Percentiles rank a stretch among this genome's conserved stretches.
phyloP scores from a whole-genome alignment of 2,888 invertebrate genomes.

The Osmoderma eremita region DNA sequence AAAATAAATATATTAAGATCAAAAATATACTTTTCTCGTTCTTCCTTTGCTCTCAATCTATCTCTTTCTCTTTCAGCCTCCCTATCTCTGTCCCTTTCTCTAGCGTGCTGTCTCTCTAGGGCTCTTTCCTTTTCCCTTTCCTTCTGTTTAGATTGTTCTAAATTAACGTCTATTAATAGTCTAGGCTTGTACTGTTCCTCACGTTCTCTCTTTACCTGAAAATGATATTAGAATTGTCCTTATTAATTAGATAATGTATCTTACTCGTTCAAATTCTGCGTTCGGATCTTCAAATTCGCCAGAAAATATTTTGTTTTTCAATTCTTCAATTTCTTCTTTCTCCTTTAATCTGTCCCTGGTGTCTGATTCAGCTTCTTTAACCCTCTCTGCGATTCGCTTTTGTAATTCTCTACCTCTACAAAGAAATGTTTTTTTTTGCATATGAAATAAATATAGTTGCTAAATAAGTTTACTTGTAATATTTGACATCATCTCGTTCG shows the following conservation, averaged over 20 bases:
- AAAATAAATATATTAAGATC: conserved; percentile 6
- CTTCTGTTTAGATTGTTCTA: conserved; percentile 70
- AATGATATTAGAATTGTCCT: conserved; percentile 13
- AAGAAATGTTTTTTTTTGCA: conserved; percentile 42
- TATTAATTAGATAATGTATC: conserved; percentile 16
- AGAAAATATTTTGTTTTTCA: conserved; percentile 80
- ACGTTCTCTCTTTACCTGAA: conserved; percentile 65
- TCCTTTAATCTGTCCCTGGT: conserved; percentile 90
- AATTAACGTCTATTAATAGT: conserved; percentile 77
- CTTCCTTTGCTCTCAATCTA: conserved; percentile 60
- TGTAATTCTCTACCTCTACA: conserved; percentile 85
- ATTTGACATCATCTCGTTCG: conserved; percentile 96
- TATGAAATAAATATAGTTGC: conserved; percentile 3
- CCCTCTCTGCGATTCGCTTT: conserved; percentile 89
- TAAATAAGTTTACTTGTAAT: conserved; percentile 78
- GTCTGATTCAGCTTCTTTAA: conserved; percentile 93
- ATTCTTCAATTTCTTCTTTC: conserved; percentile 86
- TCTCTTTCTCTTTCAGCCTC: conserved; percentile 80
- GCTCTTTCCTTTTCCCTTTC: conserved; percentile 69
- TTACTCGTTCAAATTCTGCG: conserved; percentile 73
- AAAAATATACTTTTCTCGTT: conserved; percentile 58
- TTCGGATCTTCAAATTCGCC: conserved; percentile 73
- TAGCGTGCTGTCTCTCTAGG: conserved; percentile 64
- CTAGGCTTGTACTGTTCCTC: conserved; percentile 88
- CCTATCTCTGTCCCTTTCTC: conserved; percentile 85